These are phyloP conservation scores for Steinernema carpocapsae DNA, from an alignment of 2,888 invertebrate species.

Conservation along the genomic window DNA sequence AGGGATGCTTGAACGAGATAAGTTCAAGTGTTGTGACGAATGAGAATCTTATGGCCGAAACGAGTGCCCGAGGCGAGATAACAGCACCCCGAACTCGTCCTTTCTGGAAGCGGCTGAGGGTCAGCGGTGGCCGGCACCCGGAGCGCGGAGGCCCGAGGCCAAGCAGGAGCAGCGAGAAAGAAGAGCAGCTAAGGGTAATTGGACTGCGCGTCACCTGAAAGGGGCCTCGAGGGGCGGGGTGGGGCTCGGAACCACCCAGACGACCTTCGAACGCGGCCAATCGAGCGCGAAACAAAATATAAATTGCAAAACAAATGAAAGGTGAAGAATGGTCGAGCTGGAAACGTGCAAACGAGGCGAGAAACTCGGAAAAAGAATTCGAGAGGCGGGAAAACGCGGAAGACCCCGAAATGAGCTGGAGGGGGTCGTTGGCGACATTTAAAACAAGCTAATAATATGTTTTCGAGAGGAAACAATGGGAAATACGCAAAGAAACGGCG, in stretches of 20 bases:
- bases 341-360: too few species aligned
- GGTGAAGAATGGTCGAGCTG: neutral
- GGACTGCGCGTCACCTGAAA: slow-evolving; percentile 4
- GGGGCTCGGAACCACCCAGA: neutral
- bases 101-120: neutral
- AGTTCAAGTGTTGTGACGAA: neutral
- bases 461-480: too few species aligned
- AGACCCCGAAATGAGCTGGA: too few species aligned
- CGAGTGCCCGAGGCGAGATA: slow-evolving; percentile 33
- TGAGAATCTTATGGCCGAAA: neutral
- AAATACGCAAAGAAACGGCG: too few species aligned
- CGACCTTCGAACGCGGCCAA: neutral
- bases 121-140: neutral
- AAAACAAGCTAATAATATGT: too few species aligned
- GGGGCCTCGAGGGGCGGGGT: neutral
- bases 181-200: neutral
- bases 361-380: too few species aligned
- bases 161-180: neutral
- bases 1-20: neutral
- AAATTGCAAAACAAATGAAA: neutral
- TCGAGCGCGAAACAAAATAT: neutral
- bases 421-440: too few species aligned
- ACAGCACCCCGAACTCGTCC: slow-evolving; percentile 5
- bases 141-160: neutral
- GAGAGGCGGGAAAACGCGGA: too few species aligned